Evolutionary conservation across 2,888 invertebrate species (phyloP).

Genomic region (Caenorhabditis zanzibari): DNA sequence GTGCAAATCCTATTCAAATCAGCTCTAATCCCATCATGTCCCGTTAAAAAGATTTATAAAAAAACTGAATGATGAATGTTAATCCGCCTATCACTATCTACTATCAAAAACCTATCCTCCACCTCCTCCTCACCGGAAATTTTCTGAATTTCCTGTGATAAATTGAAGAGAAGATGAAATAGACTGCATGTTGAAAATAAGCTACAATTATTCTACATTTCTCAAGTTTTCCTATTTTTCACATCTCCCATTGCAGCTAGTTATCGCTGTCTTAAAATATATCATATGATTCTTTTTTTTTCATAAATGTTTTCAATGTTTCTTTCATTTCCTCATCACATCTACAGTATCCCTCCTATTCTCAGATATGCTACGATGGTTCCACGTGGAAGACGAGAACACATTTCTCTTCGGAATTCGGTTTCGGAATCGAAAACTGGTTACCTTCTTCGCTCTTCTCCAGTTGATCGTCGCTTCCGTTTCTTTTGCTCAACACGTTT

Average conservation of each 20-base stretch:
- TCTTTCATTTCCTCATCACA: not conserved
- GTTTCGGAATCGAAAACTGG: conserved; percentile 71
- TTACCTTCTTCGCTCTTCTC: conserved; percentile 69
- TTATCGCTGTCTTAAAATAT: not conserved
- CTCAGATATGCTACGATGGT: conserved; percentile 58
- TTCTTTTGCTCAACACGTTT: conserved; percentile 78
- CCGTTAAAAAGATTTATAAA: conserved; percentile 11
- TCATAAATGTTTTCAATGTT: not conserved
- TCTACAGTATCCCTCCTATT: not conserved
- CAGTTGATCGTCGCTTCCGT: conserved; percentile 76
- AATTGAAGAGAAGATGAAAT: not conserved
- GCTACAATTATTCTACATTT: conserved; percentile 36
- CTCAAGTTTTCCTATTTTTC: conserved; percentile 11
- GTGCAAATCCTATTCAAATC: conserved; percentile 25
- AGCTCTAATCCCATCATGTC: conserved; percentile 12
- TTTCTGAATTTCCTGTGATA: conserved; percentile 20
- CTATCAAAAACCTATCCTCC: not conserved
- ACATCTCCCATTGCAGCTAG: conserved; percentile 20
- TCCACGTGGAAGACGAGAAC: conserved; percentile 74
- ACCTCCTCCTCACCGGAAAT: conserved; percentile 21
- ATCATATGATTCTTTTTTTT: conserved; percentile 30
- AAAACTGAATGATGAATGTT: conserved; percentile 21
- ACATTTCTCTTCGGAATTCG: conserved; percentile 71
- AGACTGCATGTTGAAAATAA: conserved; percentile 18
- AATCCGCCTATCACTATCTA: conserved; percentile 11